Base-by-base conservation (phyloP, 2,113 vertebrate genomes). In the Chloebia gouldiae region DNA sequence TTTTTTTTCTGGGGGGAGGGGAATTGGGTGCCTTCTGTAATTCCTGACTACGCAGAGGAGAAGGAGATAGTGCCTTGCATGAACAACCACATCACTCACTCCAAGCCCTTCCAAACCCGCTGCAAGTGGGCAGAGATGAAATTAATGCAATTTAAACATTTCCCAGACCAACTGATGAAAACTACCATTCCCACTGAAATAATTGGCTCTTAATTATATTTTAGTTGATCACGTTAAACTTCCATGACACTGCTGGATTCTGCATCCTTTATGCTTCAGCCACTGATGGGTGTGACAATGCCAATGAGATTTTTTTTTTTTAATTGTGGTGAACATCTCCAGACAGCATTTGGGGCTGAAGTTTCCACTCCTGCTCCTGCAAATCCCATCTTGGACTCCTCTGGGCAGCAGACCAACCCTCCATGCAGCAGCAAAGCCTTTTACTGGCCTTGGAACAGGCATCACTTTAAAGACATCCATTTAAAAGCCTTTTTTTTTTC, bases 141-240 rank as follows among this genome's bases (percentile, higher is more conserved):
- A 72, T 51, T 11, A 95, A 78, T 51, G 61, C 54, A 42, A 59
- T 31, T 92, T 22, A 50, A 94, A 91, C 70, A 27, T 35, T 63
- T 59, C 85, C 79, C 8, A 7, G 49, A 25, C 44, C 77, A 91
- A 87, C 1, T 56, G 66, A 50, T 1, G 7, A 76, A 82, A 93
- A 81, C 42, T 42, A 79, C 35, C 51, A 40, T 70, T 77, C 63
- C 27, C 22, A 1, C 54, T 3, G 7, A 84, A 96, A 83, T 92
- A 95, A 95, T 13, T 90, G 75, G 27, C 91, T 65, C 42, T 65
- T 96, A 92, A 93, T 95, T 90, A 77, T n/a, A 47, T 83, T 86
- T 63, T 10, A 57, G 71, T 8, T 77, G 80, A 94, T 51, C 63
- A 73, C 70, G 61, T 64, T 79, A 65, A 76, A 40, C 53, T 85